Percentiles rank a stretch among this genome's conserved stretches.
Evolutionary conservation across 1,140 invertebrate genomes (phyloP).

Genomic region (Habropoda laboriosa): DNA sequence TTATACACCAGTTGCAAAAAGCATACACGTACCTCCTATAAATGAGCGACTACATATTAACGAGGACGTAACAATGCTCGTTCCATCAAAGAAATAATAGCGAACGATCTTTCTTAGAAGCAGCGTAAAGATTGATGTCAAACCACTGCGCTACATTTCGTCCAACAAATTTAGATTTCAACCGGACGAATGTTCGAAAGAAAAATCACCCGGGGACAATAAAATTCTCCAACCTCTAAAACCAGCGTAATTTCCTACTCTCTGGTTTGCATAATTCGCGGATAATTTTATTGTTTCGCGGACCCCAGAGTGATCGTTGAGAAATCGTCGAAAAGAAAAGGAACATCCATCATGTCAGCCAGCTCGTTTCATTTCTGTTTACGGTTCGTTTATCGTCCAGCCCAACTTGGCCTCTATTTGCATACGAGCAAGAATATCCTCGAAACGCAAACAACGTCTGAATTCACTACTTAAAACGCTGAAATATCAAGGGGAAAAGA

Average conservation of each 20-base stretch:
- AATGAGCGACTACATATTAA: not conserved
- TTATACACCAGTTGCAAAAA: not conserved
- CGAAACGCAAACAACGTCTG: too few species aligned
- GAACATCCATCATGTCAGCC: not conserved
- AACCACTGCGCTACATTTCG: not conserved
- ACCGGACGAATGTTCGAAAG: not conserved
- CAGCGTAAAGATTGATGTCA: slow-evolving; percentile 2
- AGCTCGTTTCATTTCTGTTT: too few species aligned
- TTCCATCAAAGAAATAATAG: not conserved
- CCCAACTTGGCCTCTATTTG: not conserved
- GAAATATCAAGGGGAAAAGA: too few species aligned
- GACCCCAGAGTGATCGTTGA: not conserved
- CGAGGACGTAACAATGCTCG: not conserved
- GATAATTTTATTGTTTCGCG: slow-evolving; percentile 38
- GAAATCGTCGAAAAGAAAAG: not conserved
- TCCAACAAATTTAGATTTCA: not conserved
- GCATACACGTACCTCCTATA: too few species aligned
- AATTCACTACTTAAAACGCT: too few species aligned
- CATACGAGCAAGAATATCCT: not conserved
- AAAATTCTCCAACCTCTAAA: not conserved
- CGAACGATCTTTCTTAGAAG: not conserved
- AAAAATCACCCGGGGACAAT: not conserved
- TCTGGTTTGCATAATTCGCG: slow-evolving; percentile 30
- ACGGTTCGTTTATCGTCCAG: slow-evolving; percentile 4
- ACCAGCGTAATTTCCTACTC: not conserved